Base-by-base conservation (phyloP, 1,140 invertebrate genomes). In the Ceratoteleas bidentatus region DNA sequence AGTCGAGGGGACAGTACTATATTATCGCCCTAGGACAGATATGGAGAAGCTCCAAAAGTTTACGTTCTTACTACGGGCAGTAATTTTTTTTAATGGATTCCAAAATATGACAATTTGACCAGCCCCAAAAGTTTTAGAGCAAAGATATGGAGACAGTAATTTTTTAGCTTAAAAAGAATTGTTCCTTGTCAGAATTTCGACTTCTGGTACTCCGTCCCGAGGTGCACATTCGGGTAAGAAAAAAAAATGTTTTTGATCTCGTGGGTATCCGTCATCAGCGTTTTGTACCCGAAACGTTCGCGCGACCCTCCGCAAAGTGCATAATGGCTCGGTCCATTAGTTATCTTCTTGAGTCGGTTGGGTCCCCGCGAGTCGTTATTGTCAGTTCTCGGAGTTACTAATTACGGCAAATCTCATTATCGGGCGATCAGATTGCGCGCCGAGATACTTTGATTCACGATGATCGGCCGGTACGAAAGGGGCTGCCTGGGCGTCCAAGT, bases 361-460 rank as follows among this genome's bases (percentile, higher is more conserved):
- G 72, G 45, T 45, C 34, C 34, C 61, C 47, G 50, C 33, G 78
- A 83, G 80, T 82, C 62, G 73, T 81, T 81, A 76, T 72, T 81
- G 79, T 76, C 79, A 76, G 68, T 66, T 66, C 36, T 53, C 62
- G 40, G 38, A 73, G 73, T 76, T 77, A 84, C 78, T 84, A 81
- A 84, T 84, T 84, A 78, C 69, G 36, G 78, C 78, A 81, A 84
- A 81, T 81, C 77, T 84, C 74, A 84, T 84, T 84, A 84, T 81
- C 83, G 64, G 40, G 40, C 66, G 83, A 84, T 84, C 83, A 81
- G 83, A 84, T 84, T 84, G 74, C 70, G 62, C 72, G 64, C 73
- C 58, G 62, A 70, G 78, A 81, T 74, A 70, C 77, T 84, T 78
- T 74, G 77, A 84, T 76, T 68, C 77, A 73, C 73, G 82, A 74